phyloP scores from a whole-genome alignment of 2,113 vertebrate species.

The Protobothrops mucrosquamatus region DNA sequence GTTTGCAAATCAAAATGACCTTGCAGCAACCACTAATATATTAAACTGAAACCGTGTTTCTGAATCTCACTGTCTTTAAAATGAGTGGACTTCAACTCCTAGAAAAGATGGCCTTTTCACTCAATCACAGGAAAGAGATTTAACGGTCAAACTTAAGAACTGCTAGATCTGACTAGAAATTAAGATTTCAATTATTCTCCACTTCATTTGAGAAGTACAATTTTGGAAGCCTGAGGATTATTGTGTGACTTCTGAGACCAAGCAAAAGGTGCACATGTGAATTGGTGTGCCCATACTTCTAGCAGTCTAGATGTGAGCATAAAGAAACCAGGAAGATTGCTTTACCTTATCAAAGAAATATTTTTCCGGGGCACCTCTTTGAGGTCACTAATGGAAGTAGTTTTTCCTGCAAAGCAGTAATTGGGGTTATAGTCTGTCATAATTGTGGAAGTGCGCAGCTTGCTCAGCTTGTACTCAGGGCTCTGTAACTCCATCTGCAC shows the following conservation, averaged over 20 bases:
- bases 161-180: neutral
- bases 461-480: conserved; percentile 97
- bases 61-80: neutral
- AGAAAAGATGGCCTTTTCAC: neutral
- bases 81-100: neutral
- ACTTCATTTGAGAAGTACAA: neutral
- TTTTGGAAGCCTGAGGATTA: neutral
- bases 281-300: rapidly evolving
- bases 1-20: neutral
- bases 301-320: rapidly evolving
- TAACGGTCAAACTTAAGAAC: conserved; percentile 2
- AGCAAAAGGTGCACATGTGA: neutral
- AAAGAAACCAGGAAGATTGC: conserved; percentile 24
- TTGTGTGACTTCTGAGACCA: too few species aligned
- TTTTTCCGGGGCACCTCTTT: conserved; percentile 96
- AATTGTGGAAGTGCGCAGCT: conserved; percentile 95
- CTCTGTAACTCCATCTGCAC: conserved; percentile 98
- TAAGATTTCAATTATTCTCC: neutral
- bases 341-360: conserved; percentile 93
- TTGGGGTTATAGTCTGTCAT: conserved; percentile 99
- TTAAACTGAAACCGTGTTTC: conserved; percentile 13
- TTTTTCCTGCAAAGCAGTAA: conserved; percentile 98
- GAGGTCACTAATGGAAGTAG: conserved; percentile 93
- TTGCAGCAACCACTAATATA: conserved; percentile 20
- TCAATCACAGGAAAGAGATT: conserved; percentile 22